Evolutionary conservation across 2,797 vertebrate genomes (phyloP), one percentile per base, ranked within the genome.

Genomic region (Thripadectes ignobilis): DNA sequence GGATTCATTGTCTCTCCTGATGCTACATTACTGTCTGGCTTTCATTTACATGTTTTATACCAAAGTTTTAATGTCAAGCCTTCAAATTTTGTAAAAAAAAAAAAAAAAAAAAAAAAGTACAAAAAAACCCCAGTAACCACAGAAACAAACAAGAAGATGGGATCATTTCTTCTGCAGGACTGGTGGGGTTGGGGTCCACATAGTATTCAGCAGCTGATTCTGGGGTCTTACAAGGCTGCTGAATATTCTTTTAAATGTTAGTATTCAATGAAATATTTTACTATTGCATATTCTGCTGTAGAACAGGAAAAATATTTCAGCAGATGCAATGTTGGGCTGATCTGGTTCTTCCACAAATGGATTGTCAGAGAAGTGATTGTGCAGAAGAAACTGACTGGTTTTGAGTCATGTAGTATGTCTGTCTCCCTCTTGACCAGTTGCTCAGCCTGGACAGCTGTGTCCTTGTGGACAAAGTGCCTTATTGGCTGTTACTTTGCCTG

Each of bases 381-480:
- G 74, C 80, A 9, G 65, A 93, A 71, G 6, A 71, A 68, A 63
- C 68, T 93, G 86, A 83, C 93, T 95, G 79, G 38, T 72, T 49
- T 72, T 49, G 12, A 34, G 59, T 38, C 51, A 61, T 6, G 14
- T 32, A 52, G 93, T 89, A 79, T 71, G 85, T 95, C 94, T 71
- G 85, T 95, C 94, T 96, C 92, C 81, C 88, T 79, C 75, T 84
- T 3, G 63, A 55, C 80, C 74, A 24, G 13, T 74, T 83, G 94
- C 88, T 85, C 95, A 75, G 95, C 95, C 95, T 92, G 96, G 80
- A 86, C 86, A 88, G 72, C 91, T 59, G 34, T 80, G 68, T 97
- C 88, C 96, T 96, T 89, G 78, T 94, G 91, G 93, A 97, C 87
- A 77, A 98, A 98, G 98, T 98, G 98, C 98, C 98, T 98, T 98